A percentile compares a stretch with the other conserved stretches of the same genome.
These are phyloP conservation scores for Ophioninae sp. DNA, from an alignment of 2,888 invertebrate genomes.

Conservation along the genomic window DNA sequence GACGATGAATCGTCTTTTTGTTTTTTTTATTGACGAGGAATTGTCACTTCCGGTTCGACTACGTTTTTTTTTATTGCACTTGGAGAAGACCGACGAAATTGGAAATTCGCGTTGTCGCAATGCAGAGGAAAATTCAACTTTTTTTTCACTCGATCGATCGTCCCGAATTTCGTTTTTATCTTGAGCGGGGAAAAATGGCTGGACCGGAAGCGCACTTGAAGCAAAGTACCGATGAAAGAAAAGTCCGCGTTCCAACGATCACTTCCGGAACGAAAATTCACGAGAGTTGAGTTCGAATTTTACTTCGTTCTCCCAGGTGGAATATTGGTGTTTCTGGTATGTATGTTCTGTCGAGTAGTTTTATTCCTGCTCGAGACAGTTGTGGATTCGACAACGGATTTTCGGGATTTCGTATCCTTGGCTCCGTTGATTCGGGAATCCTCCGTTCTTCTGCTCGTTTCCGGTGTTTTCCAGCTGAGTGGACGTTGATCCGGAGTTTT, in stretches of 20 bases:
- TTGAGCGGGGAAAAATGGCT: not conserved
- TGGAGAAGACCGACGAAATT: not conserved
- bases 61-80: slow-evolving; percentile 9
- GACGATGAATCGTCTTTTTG: not conserved
- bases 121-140: not conserved
- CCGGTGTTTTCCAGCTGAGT: slow-evolving; percentile 62
- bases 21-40: not conserved
- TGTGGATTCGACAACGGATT: slow-evolving; percentile 68
- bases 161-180: not conserved
- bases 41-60: not conserved
- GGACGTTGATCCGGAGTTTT: slow-evolving; percentile 52
- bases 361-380: slow-evolving; percentile 72
- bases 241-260: too few species aligned
- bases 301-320: slow-evolving; percentile 65
- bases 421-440: slow-evolving; percentile 28
- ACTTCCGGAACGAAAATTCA: too few species aligned
- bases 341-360: slow-evolving; percentile 69
- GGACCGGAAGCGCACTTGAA: too few species aligned
- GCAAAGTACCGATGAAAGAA: too few species aligned
- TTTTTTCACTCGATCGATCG: not conserved
- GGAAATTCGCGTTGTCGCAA: not conserved
- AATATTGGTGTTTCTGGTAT: slow-evolving; percentile 66
- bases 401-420: slow-evolving; percentile 63
- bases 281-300: not conserved
- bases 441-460: slow-evolving; percentile 45